Evolutionary conservation across 2,113 vertebrate species (phyloP).

Genomic region (Anarhynchus alexandrinus): DNA sequence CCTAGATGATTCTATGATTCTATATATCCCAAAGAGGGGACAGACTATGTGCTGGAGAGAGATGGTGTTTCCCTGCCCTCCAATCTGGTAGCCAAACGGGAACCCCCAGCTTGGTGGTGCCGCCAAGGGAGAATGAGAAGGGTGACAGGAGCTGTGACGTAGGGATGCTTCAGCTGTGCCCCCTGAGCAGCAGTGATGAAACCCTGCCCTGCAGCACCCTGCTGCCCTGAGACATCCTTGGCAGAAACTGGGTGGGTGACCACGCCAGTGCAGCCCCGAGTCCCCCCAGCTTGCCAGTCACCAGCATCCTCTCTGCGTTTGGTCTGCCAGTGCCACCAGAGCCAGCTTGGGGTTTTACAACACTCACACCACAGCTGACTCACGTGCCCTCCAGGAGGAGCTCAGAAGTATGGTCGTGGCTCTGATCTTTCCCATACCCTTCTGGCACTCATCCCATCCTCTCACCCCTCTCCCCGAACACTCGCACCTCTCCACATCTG

Average conservation of each 20-base stretch:
- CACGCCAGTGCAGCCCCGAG: not conserved
- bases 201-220: not conserved
- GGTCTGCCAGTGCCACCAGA: not conserved
- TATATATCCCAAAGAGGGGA: not conserved
- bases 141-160: not conserved
- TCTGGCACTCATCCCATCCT: not conserved
- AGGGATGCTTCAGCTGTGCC: no score
- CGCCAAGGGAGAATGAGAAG: not conserved
- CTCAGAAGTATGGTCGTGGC: not conserved
- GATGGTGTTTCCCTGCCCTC: not conserved
- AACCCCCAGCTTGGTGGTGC: not conserved
- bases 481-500: not conserved
- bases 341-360: not conserved
- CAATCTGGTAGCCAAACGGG: not conserved
- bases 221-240: not conserved
- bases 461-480: not conserved
- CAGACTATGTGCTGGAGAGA: not conserved
- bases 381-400: not conserved
- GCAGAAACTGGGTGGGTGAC: not conserved
- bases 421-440: not conserved
- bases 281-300: fast-evolving
- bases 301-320: not conserved
- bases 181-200: not conserved
- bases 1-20: no score
- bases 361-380: not conserved